A percentile compares a stretch with the other conserved stretches of the same genome.
These are phyloP conservation scores for Netelia inedita DNA, from an alignment of 2,888 invertebrate species.

Conservation along the genomic window DNA sequence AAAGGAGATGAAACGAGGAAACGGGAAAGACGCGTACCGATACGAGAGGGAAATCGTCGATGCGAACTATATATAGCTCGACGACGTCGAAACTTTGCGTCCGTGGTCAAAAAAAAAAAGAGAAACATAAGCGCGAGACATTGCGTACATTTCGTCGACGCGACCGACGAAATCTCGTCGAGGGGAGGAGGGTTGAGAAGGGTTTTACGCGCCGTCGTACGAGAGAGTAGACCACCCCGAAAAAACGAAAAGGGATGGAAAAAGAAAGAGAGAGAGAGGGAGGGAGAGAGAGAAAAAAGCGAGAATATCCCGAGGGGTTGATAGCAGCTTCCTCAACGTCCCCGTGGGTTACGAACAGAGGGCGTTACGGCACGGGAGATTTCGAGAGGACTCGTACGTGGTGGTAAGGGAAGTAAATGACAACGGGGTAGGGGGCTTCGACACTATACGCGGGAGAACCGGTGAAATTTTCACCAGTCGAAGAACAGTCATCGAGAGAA, in stretches of 20 bases:
- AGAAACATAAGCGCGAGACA: constrained; percentile 22
- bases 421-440: constrained; percentile 18
- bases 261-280: too few species aligned
- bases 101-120: background rate
- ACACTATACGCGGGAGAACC: constrained; percentile 51
- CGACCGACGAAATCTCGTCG: constrained; percentile 34
- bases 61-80: background rate
- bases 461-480: constrained; percentile 57
- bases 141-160: constrained; percentile 54
- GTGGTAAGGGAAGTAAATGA: constrained; percentile 24
- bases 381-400: background rate
- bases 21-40: constrained; percentile 24
- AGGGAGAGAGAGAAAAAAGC: too few species aligned
- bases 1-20: constrained; percentile 14
- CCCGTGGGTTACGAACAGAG: constrained; percentile 40
- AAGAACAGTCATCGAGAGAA: constrained; percentile 33
- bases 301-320: constrained; percentile 2
- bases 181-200: background rate
- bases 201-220: constrained; percentile 55
- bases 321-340: constrained; percentile 35
- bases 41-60: constrained; percentile 1
- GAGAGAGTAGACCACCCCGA: constrained; percentile 21
- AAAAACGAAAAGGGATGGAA: constrained; percentile 2
- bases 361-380: constrained; percentile 24
- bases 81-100: too few species aligned